Evolutionary conservation across 2,888 invertebrate genomes (phyloP), one percentile per base, ranked within the genome.

Genomic region (Ormyrus labotus): DNA sequence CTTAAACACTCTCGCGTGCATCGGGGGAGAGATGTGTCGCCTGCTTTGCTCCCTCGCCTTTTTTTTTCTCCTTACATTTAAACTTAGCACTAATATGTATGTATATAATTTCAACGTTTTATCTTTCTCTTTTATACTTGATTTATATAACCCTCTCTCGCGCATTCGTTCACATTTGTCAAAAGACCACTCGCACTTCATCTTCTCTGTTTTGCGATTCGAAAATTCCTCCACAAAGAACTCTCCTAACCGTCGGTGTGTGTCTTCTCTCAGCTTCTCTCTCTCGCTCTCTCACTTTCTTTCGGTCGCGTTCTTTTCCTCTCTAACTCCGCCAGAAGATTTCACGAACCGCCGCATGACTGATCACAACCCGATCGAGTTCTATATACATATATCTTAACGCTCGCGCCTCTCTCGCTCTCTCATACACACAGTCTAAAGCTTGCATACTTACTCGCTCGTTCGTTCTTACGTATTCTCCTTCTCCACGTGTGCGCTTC

Each of bases 331-430:
- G 7, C 53, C 58, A 70, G 34, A 34, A 34, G 60, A 80, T 80
- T 80, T 80, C 67, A 67, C 58, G 71, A 76, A 76, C 45, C 68
- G 48, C 65, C 70, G 81, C 75, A 76, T 79, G 76, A 81, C 72
- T 72, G 81, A 81, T 81, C 75, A 81, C 82, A 78, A 78, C 78
- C 75, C 79, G 76, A 76, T 79, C 72, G 82, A 82, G 69, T 78
- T 71, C 80, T 78, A 72, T 77, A 63, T 74, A 78, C 68, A 81
- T 72, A 77, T 69, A 73, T 63, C 63, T 60, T 64, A 51, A 60
- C 11, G 48, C 50, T 78, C 53, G 9, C 13, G 45, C 47, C n/a
- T 13, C 51, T 67, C 48, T 74, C 58, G 69, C 69, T 51, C 53
- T 57, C 77, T 58, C 47, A 6, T 34, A 3, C 67, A 8, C 47